These are phyloP conservation scores for Sternarchorhynchus goeldii DNA, from an alignment of 2,797 vertebrate genomes.

Conservation along the genomic window DNA sequence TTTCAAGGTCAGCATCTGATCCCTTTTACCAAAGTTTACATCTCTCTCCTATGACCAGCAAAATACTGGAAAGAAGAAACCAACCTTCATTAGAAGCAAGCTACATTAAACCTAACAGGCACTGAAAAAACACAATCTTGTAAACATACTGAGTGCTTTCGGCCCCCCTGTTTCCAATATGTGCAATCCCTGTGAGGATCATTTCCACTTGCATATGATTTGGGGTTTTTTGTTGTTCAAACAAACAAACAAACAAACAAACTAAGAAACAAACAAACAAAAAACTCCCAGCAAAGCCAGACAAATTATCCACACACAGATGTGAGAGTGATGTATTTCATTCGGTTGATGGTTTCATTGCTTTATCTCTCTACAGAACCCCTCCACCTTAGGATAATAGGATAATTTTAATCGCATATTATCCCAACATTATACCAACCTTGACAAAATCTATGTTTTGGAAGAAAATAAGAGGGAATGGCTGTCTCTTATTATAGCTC, in stretches of 20 bases:
- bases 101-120: slow-evolving; percentile 1
- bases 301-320: slow-evolving; percentile 9
- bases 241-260: background rate
- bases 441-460: slow-evolving; percentile 27
- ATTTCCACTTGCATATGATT: slow-evolving; percentile 27
- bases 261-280: no score
- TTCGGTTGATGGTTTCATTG: slow-evolving; percentile 32
- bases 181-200: background rate
- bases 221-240: background rate
- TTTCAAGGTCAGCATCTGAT: slow-evolving; percentile 41
- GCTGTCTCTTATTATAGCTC: slow-evolving; percentile 34
- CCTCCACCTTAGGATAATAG: slow-evolving; percentile 12
- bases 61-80: slow-evolving; percentile 22
- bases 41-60: slow-evolving; percentile 19
- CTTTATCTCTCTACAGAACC: slow-evolving; percentile 29
- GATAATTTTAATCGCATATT: background rate
- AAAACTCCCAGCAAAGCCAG: slow-evolving; percentile 25
- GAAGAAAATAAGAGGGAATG: slow-evolving; percentile 31
- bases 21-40: background rate
- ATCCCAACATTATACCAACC: slow-evolving; percentile 29
- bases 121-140: slow-evolving; percentile 17
- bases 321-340: slow-evolving; percentile 16
- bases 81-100: slow-evolving; percentile 41
- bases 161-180: background rate
- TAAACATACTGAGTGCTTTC: slow-evolving; percentile 25